Evolutionary conservation across 1,140 invertebrate genomes (phyloP), one percentile per base, ranked within the genome.

Genomic region (Penaeus vannamei): DNA sequence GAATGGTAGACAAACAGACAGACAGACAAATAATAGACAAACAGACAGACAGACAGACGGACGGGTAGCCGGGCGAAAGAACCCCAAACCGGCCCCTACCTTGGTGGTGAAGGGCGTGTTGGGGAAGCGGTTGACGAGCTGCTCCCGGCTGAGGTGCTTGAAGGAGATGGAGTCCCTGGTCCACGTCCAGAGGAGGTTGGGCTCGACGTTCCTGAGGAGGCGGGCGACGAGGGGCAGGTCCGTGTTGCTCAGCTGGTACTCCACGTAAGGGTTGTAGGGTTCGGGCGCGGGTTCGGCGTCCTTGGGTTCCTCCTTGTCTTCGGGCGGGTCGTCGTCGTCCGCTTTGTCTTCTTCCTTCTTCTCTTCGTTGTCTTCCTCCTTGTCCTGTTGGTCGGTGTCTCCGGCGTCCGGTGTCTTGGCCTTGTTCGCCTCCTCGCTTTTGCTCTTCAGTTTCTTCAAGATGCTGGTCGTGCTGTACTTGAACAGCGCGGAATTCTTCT

Each of bases 181-280:
- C 53, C 97, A 95, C 36, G 97, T 97, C 97, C 97, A 98, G 69
- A 98, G 94, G 91, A 98, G 97, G 91, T 97, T 96, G 5, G 97
- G 95, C 0, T 95, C 92, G 53, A 93, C 92, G 90, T 94, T 94
- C 85, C 93, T 91, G 17, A 94, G 92, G 46, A 94, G 92, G n/a
- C 94, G 92, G 12, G 87, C 91, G 77, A 89, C 89, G 12, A 90
- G 76, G n/a, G 89, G 86, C 60, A 89, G 64, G 89, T 90, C 89
- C 32, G 88, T 77, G 60, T 90, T 86, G 46, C 84, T 90, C 53
- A 91, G 46, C 19, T 62, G 80, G 62, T 83, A 91, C 42, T 90
- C 86, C 29, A 91, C 72, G 64, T 90, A 91, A 22, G 90, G 90
- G 72, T 90, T 87, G 69, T 90, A 90, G 2, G 90, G 90, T 62